Evolutionary conservation across 2,113 vertebrate species (phyloP).

Genomic region (Asarcornis scutulata): DNA sequence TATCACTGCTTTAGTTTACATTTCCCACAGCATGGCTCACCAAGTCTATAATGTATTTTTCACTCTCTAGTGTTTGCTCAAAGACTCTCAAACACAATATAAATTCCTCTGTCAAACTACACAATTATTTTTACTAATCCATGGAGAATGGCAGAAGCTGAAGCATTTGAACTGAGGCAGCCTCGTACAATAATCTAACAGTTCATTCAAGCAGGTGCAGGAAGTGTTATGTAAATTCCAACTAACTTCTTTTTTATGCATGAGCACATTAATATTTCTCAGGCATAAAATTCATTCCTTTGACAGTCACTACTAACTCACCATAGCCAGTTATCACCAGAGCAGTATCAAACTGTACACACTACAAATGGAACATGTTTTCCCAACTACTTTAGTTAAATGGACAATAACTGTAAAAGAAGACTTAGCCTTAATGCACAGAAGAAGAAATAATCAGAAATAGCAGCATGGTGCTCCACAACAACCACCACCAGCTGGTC

Average conservation of each 20-base stretch:
- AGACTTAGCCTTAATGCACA: neutral
- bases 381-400: conserved; percentile 31
- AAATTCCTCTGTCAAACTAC: conserved; percentile 68
- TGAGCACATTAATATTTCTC: conserved; percentile 56
- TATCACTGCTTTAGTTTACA: conserved; percentile 36
- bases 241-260: conserved; percentile 63
- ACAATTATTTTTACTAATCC: conserved; percentile 72
- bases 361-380: neutral
- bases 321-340: conserved; percentile 12
- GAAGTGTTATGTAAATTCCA: conserved; percentile 68
- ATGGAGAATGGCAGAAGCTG: conserved; percentile 62
- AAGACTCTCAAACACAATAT: conserved; percentile 70
- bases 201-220: conserved; percentile 49
- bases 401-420: neutral
- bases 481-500: neutral
- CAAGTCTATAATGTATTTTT: conserved; percentile 69
- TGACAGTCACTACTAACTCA: conserved; percentile 24
- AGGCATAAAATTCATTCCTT: conserved; percentile 55
- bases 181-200: conserved; percentile 54
- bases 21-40: conserved; percentile 32
- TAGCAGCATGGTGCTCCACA: neutral
- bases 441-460: neutral
- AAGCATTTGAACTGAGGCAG: conserved; percentile 59
- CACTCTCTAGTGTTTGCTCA: conserved; percentile 67
- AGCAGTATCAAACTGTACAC: neutral